Evolutionary conservation across 2,888 invertebrate genomes (phyloP), one percentile per base, ranked within the genome.

Genomic region (Branchellion lobata): DNA sequence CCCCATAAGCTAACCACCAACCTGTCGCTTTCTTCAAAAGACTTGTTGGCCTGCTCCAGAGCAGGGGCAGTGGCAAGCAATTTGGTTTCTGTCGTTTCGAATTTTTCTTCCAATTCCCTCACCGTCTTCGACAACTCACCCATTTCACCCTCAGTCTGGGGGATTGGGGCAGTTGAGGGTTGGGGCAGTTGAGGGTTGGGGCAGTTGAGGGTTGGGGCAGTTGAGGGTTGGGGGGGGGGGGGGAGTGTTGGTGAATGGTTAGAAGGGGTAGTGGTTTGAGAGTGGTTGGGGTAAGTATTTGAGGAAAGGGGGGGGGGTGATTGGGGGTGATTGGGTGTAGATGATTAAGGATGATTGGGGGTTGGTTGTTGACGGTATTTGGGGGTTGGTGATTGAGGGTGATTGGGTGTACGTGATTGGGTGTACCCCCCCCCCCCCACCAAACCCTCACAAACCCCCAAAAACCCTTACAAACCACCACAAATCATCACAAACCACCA

Each of bases 1-100:
- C 40, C 73, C 18, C n/a, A 1, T 33, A 27, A n/a, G 33, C 34
- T 33, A 33, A 65, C 24, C 14, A 65, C 24, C 29, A 3, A 79
- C 80, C 80, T 75, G n/a, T 80, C 80, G 36, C 80, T 80, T 34
- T 80, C 80, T 34, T 80, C 80, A 31, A 75, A 51, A n/a, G 71
- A 51, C 77, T 80, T 80, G 76, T 29, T 31, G n/a, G 80, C 80
- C 53, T 77, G 65, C 51, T 80, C 80, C 36, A 80, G 77, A 51
- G 76, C 77, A 1, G 72, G 76, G 51, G 65, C 69, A 21, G 80
- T 77, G 61, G 68, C 69, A 1, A 27, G 27, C 21, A 80, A 77
- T 29, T 36, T 75, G 51, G 33, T 80, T 53, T 80, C 80, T 29
- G 80, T 77, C 21, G 71, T n/a, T 29, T 80, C 80, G 57, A 69